phyloP scores from a whole-genome alignment of 2,113 vertebrate species.

The Lagenorhynchus albirostris region DNA sequence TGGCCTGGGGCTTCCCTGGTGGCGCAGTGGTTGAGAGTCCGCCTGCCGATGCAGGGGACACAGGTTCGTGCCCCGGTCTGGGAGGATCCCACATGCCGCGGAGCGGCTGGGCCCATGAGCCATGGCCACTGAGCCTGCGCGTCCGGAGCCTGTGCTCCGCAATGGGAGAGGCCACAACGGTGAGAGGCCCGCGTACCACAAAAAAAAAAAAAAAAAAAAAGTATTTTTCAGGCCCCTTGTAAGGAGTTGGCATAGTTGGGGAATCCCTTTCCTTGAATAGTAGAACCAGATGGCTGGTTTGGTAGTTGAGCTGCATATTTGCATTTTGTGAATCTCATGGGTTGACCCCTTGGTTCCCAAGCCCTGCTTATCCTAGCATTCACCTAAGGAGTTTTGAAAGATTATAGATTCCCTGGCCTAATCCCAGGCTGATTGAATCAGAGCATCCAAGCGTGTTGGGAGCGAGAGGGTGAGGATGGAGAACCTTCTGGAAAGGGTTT shows the following conservation, averaged over 20 bases:
- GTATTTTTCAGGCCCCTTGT: constrained; percentile 30
- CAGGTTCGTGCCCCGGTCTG: no score
- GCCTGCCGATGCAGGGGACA: no score
- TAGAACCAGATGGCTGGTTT: constrained; percentile 3
- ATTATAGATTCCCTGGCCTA: not conserved
- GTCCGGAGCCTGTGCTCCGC: no score
- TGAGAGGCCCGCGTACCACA: no score
- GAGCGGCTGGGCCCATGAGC: no score
- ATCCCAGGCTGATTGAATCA: not conserved
- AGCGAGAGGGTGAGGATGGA: not conserved
- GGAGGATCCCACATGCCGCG: no score
- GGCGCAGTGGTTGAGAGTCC: no score
- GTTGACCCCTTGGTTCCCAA: not conserved
- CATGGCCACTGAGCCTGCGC: no score
- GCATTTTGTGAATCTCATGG: constrained; percentile 7
- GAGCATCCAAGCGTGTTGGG: not conserved
- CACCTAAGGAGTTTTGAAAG: not conserved
- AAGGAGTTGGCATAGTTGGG: not conserved
- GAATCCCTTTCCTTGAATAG: not conserved
- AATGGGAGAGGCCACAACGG: no score
- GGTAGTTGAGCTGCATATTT: not conserved
- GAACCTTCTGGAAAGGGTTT: not conserved
- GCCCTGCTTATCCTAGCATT: not conserved
- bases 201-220: not conserved
- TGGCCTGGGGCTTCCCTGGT: not conserved